These are phyloP conservation scores for Leguminivora glycinivorella DNA, from an alignment of 1,140 invertebrate species.

Conservation along the genomic window DNA sequence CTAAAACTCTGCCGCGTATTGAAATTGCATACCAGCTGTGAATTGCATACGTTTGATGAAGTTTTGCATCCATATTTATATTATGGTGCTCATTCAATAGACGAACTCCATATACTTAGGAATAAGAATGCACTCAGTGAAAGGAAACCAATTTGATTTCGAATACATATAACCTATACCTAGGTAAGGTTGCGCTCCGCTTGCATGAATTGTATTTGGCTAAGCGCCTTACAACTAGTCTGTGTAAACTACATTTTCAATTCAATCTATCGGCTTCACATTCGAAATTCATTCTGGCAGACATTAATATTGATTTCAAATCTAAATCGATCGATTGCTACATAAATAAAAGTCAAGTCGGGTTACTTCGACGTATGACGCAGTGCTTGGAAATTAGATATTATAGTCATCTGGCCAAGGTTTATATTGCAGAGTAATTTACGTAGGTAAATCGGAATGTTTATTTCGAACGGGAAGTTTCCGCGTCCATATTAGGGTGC, in stretches of 20 bases:
- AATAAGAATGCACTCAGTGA: too few species aligned
- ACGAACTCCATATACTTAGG: too few species aligned
- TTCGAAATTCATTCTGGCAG: neutral
- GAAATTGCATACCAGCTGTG: too few species aligned
- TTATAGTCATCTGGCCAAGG: neutral
- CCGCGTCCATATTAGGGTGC: conserved; percentile 51
- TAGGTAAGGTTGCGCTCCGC: too few species aligned
- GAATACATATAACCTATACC: too few species aligned
- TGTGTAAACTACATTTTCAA: neutral
- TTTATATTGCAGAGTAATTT: neutral
- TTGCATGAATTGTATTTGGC: neutral
- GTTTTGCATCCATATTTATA: too few species aligned
- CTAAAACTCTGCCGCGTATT: too few species aligned
- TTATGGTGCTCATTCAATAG: too few species aligned
- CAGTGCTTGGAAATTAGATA: conserved; percentile 4
- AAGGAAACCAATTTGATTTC: too few species aligned
- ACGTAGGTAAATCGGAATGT: neutral
- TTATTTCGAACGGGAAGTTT: conserved; percentile 34
- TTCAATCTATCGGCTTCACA: neutral
- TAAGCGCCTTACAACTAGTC: neutral
- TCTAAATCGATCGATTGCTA: conserved; percentile 21
- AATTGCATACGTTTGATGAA: too few species aligned
- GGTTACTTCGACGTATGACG: neutral
- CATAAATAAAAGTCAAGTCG: conserved; percentile 9
- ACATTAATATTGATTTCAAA: conserved; percentile 14